These are phyloP conservation scores for Phocoena sinus DNA, from an alignment of 2,113 vertebrate species.

Conservation along the genomic window DNA sequence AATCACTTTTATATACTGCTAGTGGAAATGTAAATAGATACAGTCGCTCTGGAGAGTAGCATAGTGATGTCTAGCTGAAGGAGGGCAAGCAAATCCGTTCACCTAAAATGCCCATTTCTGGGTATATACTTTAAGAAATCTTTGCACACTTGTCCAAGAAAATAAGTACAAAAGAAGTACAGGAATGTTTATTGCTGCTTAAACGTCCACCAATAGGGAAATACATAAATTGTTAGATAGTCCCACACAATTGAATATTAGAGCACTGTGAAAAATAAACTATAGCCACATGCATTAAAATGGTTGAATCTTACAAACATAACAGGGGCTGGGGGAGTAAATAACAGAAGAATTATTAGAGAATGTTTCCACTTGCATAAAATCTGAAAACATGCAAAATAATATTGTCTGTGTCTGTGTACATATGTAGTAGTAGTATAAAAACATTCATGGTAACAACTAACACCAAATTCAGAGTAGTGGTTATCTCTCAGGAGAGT, in stretches of 20 bases:
- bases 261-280: conserved; percentile 18
- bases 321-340: neutral
- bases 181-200: neutral
- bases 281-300: neutral
- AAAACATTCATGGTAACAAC: neutral
- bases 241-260: neutral
- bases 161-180: neutral
- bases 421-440: neutral
- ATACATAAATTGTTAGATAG: neutral
- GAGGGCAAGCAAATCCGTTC: neutral
- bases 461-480: neutral
- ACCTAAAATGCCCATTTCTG: neutral
- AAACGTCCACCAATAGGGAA: neutral
- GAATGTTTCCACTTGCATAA: conserved; percentile 22
- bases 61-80: neutral
- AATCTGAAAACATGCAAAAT: conserved; percentile 36
- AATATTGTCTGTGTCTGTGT: conserved; percentile 22
- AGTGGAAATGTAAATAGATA: neutral
- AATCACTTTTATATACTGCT: neutral
- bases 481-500: neutral
- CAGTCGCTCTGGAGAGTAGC: neutral
- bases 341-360: conserved; percentile 24
- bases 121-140: neutral
- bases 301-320: neutral
- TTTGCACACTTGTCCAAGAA: neutral